A percentile compares a stretch with the other conserved stretches of the same genome.
These are phyloP conservation scores for Tethea ocularis DNA, from an alignment of 2,888 invertebrate species.

Conservation along the genomic window DNA sequence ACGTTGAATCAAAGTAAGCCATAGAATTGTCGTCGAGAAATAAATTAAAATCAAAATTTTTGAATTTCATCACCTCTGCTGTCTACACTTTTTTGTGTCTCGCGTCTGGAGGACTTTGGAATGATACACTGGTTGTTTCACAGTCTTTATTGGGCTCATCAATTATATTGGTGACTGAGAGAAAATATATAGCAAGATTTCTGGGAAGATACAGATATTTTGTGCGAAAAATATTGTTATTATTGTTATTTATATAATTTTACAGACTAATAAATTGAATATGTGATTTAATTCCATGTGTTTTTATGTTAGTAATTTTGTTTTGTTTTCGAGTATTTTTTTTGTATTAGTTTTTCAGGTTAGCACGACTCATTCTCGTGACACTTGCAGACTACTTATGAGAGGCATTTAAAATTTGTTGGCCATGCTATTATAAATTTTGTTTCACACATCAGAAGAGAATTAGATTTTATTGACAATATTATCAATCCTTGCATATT, in stretches of 20 bases:
- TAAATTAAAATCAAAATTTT: slow-evolving; percentile 23
- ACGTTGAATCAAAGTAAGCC: neutral
- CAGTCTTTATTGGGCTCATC: slow-evolving; percentile 39
- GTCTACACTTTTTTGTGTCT: slow-evolving; percentile 33
- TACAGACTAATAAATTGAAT: slow-evolving; percentile 1
- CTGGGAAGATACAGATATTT: neutral
- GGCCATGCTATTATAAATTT: neutral
- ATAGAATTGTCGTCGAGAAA: slow-evolving; percentile 42
- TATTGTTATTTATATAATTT: slow-evolving; percentile 5
- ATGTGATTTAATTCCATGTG: neutral
- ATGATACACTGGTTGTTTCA: slow-evolving; percentile 59
- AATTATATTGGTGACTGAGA: slow-evolving; percentile 28
- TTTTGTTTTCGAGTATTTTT: neutral
- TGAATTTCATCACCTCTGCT: slow-evolving; percentile 34
- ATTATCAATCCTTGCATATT: neutral
- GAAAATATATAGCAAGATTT: slow-evolving; percentile 18
- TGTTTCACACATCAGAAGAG: neutral
- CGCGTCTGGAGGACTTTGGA: slow-evolving; percentile 56
- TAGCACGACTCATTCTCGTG: neutral
- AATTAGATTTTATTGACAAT: neutral
- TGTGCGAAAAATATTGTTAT: neutral
- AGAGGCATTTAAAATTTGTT: neutral
- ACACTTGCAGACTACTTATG: neutral
- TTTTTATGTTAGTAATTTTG: neutral
- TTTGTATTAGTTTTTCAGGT: neutral